Percentiles rank a stretch among this genome's conserved stretches.
phyloP scores from a whole-genome alignment of 1,140 invertebrate species.

The Solenopsis invicta region DNA sequence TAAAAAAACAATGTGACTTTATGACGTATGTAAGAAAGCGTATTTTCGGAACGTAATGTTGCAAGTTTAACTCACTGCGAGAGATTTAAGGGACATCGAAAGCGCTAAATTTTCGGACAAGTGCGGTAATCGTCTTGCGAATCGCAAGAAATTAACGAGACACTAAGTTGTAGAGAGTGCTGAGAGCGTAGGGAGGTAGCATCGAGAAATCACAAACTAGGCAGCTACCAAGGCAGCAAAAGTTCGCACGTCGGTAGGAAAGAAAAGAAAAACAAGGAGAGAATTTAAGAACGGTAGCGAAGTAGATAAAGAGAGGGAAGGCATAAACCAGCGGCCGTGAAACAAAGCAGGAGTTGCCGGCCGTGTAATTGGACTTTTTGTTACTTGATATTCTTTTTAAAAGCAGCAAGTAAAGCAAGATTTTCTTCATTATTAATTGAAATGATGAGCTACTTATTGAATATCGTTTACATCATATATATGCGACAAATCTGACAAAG shows the following conservation, averaged over 20 bases:
- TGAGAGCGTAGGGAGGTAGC: constrained; percentile 44
- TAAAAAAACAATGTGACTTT: background rate
- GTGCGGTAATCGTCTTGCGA: constrained; percentile 66
- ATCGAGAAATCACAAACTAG: constrained; percentile 64
- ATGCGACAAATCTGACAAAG: background rate
- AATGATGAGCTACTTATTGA: constrained; percentile 67
- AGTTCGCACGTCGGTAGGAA: constrained; percentile 53
- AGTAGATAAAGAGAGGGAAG: constrained; percentile 66
- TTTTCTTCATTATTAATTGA: constrained; percentile 81
- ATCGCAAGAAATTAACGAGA: constrained; percentile 75
- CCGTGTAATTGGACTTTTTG: constrained; percentile 86
- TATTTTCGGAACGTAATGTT: constrained; percentile 35
- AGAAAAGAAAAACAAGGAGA: constrained; percentile 55
- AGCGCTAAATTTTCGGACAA: constrained; percentile 69
- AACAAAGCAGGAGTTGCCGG: constrained; percentile 86
- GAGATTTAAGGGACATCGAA: constrained; percentile 65
- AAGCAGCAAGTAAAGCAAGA: constrained; percentile 57
- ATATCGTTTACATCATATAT: background rate
- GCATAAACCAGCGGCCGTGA: constrained; percentile 83
- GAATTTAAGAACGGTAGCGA: constrained; percentile 41
- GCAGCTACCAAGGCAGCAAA: constrained; percentile 57
- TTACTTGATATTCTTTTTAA: constrained; percentile 81
- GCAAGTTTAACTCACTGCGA: constrained; percentile 51
- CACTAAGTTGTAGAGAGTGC: constrained; percentile 56
- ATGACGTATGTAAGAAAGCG: constrained; percentile 6